Evolutionary conservation across 2,797 vertebrate species (phyloP).

Genomic region (Lacerta bilineata): DNA sequence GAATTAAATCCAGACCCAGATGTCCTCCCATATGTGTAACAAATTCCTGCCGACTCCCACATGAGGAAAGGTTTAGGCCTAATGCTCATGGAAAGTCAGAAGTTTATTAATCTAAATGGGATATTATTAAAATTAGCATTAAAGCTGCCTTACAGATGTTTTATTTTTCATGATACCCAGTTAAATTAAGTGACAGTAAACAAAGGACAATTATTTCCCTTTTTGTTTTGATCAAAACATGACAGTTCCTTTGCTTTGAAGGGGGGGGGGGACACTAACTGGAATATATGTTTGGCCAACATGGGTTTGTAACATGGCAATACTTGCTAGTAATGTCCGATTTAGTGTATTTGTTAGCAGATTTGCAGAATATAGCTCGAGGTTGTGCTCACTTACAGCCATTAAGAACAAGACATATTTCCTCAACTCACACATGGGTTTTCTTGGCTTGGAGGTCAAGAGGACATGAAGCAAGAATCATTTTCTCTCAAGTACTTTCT

Average conservation of each 20-base stretch:
- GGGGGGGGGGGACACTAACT: conserved; percentile 37
- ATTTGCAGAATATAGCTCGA: conserved; percentile 35
- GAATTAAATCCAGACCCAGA: conserved; percentile 64
- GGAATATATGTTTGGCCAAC: conserved; percentile 24
- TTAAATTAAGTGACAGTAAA: conserved; percentile 33
- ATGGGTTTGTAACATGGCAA: conserved; percentile 4
- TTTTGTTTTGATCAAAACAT: conserved; percentile 45
- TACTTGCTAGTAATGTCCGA: conserved; percentile 18
- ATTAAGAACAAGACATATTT: background rate
- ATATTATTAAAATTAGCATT: conserved; percentile 64
- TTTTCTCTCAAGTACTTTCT: background rate
- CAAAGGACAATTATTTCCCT: conserved; percentile 24
- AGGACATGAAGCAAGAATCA: background rate
- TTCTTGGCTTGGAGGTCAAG: background rate
- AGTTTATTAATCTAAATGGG: conserved; percentile 63
- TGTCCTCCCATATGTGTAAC: conserved; percentile 41
- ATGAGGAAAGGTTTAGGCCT: conserved; percentile 62
- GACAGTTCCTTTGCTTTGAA: background rate
- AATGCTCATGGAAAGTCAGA: conserved; percentile 56
- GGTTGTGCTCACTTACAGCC: conserved; percentile 17
- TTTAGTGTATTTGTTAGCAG: background rate
- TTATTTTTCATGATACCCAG: conserved; percentile 41
- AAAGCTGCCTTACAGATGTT: conserved; percentile 52
- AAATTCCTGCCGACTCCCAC: conserved; percentile 44
- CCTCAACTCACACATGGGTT: background rate